Evolutionary conservation across 30 jellyfish, hydroid and myxozoan genomes (phyloP).

Genomic region (Aurelia sp.): DNA sequence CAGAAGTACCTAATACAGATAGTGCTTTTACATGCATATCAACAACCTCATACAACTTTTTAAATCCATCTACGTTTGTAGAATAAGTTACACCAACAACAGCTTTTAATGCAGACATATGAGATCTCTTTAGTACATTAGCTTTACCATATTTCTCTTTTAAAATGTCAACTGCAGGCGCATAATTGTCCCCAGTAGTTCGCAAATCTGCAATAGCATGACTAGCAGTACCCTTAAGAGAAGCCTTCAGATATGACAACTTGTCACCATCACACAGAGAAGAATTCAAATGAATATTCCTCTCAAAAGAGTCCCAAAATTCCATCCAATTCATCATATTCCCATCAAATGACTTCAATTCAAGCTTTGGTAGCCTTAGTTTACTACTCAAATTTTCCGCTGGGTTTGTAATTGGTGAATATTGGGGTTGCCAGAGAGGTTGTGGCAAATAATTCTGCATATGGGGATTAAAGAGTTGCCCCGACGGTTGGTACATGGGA

Average conservation of each 20-base stretch:
- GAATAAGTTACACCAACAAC: slow-evolving; percentile 41
- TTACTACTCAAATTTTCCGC: too few relatives aligned
- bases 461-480: too few relatives aligned
- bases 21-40: slow-evolving; percentile 45
- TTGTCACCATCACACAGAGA: too few relatives aligned
- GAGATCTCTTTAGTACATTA: slow-evolving; percentile 12
- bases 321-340: too few relatives aligned
- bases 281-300: too few relatives aligned
- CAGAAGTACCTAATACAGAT: slow-evolving; percentile 25
- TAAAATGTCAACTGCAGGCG: slow-evolving; percentile 38
- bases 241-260: slow-evolving; percentile 13
- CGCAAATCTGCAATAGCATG: slow-evolving; percentile 41
- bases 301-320: too few relatives aligned
- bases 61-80: slow-evolving; percentile 35
- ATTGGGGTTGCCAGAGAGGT: too few relatives aligned
- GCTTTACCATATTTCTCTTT: slow-evolving; percentile 54
- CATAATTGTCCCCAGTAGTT: slow-evolving; percentile 62
- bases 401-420: too few relatives aligned
- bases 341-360: too few relatives aligned
- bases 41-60: slow-evolving; percentile 33
- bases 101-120: slow-evolving; percentile 38
- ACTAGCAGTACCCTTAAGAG: slow-evolving; percentile 45
- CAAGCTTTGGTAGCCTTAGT: too few relatives aligned
- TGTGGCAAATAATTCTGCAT: too few relatives aligned
- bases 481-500: too few relatives aligned